phyloP scores from a whole-genome alignment of 2,113 vertebrate genomes.

The Cephalopterus ornatus region DNA sequence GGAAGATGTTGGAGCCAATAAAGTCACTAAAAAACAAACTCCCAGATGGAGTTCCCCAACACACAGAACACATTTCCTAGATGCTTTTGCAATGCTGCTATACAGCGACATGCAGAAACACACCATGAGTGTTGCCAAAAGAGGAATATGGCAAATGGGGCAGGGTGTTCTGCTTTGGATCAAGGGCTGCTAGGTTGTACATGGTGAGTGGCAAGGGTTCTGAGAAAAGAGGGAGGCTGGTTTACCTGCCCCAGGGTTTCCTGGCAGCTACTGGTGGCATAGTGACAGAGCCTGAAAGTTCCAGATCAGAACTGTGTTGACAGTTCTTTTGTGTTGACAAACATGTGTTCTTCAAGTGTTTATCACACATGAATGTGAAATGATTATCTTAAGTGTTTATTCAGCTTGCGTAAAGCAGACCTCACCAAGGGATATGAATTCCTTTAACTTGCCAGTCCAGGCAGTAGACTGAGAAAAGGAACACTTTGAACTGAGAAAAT shows the following conservation, averaged over 20 bases:
- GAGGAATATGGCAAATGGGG: background rate
- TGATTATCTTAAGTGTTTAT: background rate
- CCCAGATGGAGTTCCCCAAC: background rate
- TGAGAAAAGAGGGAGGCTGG: background rate
- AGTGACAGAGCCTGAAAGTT: background rate
- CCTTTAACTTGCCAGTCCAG: background rate
- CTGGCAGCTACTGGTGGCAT: background rate
- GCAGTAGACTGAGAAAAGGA: background rate
- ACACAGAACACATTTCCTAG: background rate
- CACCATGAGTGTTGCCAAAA: fast-evolving
- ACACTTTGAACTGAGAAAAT: background rate
- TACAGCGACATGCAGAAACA: background rate
- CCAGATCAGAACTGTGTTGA: background rate
- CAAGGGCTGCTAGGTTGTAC: background rate
- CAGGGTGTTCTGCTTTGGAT: background rate
- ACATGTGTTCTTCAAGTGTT: background rate
- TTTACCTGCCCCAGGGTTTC: background rate
- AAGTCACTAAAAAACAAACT: background rate
- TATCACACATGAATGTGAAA: background rate
- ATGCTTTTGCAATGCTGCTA: background rate
- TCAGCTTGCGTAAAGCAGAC: background rate
- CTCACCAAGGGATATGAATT: background rate
- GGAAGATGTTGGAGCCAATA: background rate
- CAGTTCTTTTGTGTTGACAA: background rate
- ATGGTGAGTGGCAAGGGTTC: too few species aligned